Percentiles rank a stretch among this genome's conserved stretches.
Evolutionary conservation across 2,888 invertebrate species (phyloP).

Genomic region (Bombylius discolor): DNA sequence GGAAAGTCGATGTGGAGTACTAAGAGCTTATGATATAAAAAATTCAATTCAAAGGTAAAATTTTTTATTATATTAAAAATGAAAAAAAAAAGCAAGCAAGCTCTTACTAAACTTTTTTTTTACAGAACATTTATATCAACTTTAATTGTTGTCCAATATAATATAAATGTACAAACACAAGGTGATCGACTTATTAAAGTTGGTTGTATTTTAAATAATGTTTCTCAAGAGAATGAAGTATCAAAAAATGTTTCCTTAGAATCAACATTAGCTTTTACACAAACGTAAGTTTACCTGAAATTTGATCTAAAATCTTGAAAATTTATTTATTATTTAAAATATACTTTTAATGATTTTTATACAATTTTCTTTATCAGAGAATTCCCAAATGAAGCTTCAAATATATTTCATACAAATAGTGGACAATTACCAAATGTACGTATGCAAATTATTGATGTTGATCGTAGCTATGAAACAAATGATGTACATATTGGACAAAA

Average conservation of each 20-base stretch:
- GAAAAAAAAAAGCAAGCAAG: no score
- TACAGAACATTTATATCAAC: slow-evolving; percentile 60
- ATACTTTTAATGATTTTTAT: neutral
- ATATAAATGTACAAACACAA: slow-evolving; percentile 70
- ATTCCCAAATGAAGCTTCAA: slow-evolving; percentile 37
- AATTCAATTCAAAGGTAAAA: slow-evolving; percentile 26
- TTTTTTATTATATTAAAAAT: neutral
- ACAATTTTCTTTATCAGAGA: slow-evolving; percentile 24
- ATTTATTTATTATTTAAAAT: no score
- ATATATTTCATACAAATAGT: slow-evolving; percentile 21
- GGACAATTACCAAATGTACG: slow-evolving; percentile 37
- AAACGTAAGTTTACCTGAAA: slow-evolving; percentile 35
- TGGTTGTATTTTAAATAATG: slow-evolving; percentile 55
- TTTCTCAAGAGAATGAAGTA: slow-evolving; percentile 22
- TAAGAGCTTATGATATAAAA: slow-evolving; percentile 33
- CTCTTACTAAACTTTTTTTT: no score
- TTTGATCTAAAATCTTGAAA: neutral
- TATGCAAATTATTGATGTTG: slow-evolving; percentile 46
- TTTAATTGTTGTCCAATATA: slow-evolving; percentile 69
- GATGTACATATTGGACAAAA: slow-evolving; percentile 56
- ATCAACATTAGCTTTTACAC: slow-evolving; percentile 43
- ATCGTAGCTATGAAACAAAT: slow-evolving; percentile 44
- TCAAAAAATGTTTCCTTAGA: slow-evolving; percentile 42
- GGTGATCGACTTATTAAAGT: slow-evolving; percentile 71
- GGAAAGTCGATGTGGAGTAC: slow-evolving; percentile 33